Evolutionary conservation across 2,113 vertebrate species (phyloP).

Genomic region (Coryphaenoides rupestris): DNA sequence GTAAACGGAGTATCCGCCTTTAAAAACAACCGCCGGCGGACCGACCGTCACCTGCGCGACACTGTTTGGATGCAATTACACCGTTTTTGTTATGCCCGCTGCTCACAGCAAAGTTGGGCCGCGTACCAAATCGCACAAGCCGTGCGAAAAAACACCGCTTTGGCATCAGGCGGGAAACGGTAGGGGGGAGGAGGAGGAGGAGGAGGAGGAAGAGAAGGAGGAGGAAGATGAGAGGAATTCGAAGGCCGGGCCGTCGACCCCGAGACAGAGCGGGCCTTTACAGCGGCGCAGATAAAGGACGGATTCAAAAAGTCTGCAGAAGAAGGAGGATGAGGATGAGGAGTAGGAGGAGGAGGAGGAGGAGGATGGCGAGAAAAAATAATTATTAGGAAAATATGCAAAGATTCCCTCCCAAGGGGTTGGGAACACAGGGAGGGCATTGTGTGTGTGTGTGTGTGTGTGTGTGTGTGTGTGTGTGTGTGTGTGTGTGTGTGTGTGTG

Average conservation of each 20-base stretch:
- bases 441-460: conserved; percentile 38
- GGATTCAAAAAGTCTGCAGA: conserved; percentile 33
- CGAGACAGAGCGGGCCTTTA: conserved; percentile 38
- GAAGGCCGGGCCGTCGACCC: too few relatives aligned
- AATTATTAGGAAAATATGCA: conserved; percentile 55
- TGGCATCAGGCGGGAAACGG: conserved; percentile 4
- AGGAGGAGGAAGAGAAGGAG: too few relatives aligned
- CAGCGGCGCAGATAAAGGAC: conserved; percentile 51
- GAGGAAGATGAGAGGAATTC: conserved; percentile 30
- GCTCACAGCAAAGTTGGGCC: neutral
- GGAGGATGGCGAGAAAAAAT: too few relatives aligned
- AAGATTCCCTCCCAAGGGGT: conserved; percentile 27
- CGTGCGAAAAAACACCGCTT: too few relatives aligned
- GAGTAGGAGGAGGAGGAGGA: too few relatives aligned
- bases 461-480: too few relatives aligned
- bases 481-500: conserved; percentile 41
- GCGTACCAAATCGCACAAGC: neutral
- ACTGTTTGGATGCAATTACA: too few relatives aligned
- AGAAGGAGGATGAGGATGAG: too few relatives aligned
- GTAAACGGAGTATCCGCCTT: too few relatives aligned
- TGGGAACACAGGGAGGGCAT: conserved; percentile 48
- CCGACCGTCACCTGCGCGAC: too few relatives aligned
- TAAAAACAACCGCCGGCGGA: too few relatives aligned
- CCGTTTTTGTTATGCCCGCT: too few relatives aligned
- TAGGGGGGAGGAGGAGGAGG: neutral